These are phyloP conservation scores for Agraylea sexmaculata DNA, from an alignment of 1,140 invertebrate genomes.

Conservation along the genomic window DNA sequence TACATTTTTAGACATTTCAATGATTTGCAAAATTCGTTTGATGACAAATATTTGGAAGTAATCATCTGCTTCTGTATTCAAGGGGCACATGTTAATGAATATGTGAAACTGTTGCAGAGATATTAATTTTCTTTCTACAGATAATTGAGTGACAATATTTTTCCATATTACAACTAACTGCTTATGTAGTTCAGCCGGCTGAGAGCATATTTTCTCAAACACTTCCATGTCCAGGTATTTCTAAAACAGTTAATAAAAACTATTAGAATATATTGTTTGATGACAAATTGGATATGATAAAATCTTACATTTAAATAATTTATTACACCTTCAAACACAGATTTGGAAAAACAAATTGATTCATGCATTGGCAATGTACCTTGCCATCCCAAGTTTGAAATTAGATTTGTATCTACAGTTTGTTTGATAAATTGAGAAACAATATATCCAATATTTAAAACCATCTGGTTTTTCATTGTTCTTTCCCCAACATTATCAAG, in stretches of 20 bases:
- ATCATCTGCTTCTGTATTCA: slow-evolving; percentile 25
- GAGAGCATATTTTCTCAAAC: slow-evolving; percentile 29
- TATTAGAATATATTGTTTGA: slow-evolving; percentile 2
- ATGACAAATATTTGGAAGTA: slow-evolving; percentile 31
- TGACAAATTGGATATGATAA: background rate
- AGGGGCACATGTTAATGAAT: slow-evolving; percentile 27
- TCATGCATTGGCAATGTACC: too few relatives aligned
- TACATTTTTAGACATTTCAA: slow-evolving; percentile 23
- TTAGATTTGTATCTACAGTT: too few relatives aligned
- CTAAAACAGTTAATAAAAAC: slow-evolving; percentile 21
- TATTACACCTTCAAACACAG: slow-evolving; percentile 28
- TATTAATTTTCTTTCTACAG: slow-evolving; percentile 26
- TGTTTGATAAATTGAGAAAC: too few relatives aligned
- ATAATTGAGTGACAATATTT: slow-evolving; percentile 24
- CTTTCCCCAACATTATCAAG: too few relatives aligned
- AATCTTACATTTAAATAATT: slow-evolving; percentile 32
- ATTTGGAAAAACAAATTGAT: too few relatives aligned
- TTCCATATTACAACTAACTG: slow-evolving; percentile 30
- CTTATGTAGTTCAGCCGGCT: slow-evolving; percentile 29
- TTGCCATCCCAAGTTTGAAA: too few relatives aligned
- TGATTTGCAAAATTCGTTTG: slow-evolving; percentile 24
- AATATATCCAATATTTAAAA: too few relatives aligned
- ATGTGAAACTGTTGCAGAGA: slow-evolving; percentile 27
- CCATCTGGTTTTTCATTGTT: too few relatives aligned
- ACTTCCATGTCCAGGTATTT: slow-evolving; percentile 27